Evolutionary conservation across 2,113 vertebrate genomes (phyloP), one percentile per base, ranked within the genome.

Genomic region (Junco hyemalis): DNA sequence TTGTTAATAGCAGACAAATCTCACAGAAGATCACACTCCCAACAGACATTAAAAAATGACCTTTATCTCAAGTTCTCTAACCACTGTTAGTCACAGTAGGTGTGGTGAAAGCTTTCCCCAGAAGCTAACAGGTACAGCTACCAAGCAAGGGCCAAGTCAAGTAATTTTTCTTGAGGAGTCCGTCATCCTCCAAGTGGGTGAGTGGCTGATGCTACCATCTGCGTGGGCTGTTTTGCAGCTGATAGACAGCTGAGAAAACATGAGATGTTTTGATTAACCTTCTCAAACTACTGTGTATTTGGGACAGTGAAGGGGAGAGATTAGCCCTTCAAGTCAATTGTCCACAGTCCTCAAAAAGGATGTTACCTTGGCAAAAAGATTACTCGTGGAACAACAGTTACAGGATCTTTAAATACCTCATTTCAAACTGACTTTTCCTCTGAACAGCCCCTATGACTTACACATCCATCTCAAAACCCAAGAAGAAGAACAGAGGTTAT

Each of bases 81-180:
- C 50, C 25, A 33, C 54, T 29, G 8, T 80, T 88, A 92, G 59
- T 86, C 95, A 94, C 2, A 13, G 45, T 2, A 82, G 45, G 45
- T 38, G 50, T 7, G 0, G 44, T 65, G 35, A 69, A 88, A 86
- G 42, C 68, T 66, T 40, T 36, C 72, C 70, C 40, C 81, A 85
- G n/a, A 64, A 76, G 45, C 31, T 50, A 68, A 82, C 28, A 85
- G 31, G 61, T 69, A 87, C 73, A 89, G 87, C 61, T 87, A 95
- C 21, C 26, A 54, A 77, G 15, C 16, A 56, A 69, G 16, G 44
- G 36, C n/a, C 76, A 90, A 76, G 31, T 40, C 57, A 76, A 93
- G 51, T 28, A 26, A 56, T 35, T 94, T 81, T 51, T 85, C 36
- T 82, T 3, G 1, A 33, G 28, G 1, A 76, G 40, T 24, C 64